phyloP scores from a whole-genome alignment of 2,797 vertebrate species.

The Eulemur rubriventer region DNA sequence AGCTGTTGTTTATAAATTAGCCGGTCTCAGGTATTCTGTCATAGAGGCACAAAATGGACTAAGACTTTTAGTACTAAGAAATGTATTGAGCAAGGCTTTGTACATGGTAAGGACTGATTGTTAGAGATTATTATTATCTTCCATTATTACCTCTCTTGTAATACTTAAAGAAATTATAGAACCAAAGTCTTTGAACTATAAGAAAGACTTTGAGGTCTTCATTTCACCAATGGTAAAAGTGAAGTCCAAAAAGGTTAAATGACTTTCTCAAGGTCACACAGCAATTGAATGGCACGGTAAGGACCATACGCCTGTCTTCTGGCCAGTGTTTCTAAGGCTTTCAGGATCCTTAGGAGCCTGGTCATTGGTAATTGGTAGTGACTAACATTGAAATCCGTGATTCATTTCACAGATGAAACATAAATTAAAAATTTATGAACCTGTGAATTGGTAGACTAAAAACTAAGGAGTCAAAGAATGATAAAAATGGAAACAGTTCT shows the following conservation, averaged over 20 bases:
- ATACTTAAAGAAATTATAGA: not conserved
- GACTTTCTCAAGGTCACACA: not conserved
- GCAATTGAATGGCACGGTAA: not conserved
- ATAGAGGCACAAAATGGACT: not conserved
- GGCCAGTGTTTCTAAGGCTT: not conserved
- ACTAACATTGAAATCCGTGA: not conserved
- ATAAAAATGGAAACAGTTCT: not conserved
- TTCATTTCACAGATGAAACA: not conserved
- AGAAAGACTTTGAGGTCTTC: not conserved
- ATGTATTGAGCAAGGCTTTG: not conserved
- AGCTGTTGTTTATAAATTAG: not conserved
- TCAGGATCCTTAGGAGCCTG: rapidly evolving
- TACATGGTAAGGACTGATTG: not conserved
- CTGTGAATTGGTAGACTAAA: not conserved
- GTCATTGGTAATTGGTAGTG: not conserved
- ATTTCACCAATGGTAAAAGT: not conserved
- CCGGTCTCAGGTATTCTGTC: not conserved
- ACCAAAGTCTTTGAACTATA: not conserved
- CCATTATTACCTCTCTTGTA: not conserved
- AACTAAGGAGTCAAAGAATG: not conserved
- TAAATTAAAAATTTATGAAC: not conserved
- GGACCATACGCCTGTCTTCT: not conserved
- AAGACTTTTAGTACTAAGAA: not conserved
- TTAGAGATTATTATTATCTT: not conserved
- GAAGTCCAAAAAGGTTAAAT: not conserved